phyloP scores from a whole-genome alignment of 2,113 vertebrate genomes.

The Solenodon paradoxus region DNA sequence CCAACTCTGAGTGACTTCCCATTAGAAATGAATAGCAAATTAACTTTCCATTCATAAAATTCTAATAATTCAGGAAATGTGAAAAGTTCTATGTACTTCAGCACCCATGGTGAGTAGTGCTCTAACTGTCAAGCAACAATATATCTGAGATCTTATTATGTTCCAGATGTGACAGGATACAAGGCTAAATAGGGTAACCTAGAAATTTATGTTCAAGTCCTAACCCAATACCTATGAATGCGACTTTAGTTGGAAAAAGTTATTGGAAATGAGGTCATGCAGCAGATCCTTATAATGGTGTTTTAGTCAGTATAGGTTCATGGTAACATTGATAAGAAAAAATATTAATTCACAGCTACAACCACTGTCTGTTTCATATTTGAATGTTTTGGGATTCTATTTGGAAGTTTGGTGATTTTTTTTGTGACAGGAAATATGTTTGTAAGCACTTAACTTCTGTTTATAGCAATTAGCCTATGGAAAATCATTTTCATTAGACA shows the following conservation, averaged over 20 bases:
- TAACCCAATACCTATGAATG: not conserved
- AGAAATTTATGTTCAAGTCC: not conserved
- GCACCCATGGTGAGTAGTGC: too few species aligned
- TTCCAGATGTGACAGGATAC: not conserved
- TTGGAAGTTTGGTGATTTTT: not conserved
- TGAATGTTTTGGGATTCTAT: not conserved
- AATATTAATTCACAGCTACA: too few species aligned
- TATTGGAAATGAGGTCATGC: not conserved
- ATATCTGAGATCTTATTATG: not conserved
- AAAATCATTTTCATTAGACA: not conserved
- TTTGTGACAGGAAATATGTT: not conserved
- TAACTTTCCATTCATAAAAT: not conserved
- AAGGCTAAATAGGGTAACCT: not conserved
- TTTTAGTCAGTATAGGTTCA: not conserved
- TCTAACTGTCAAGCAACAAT: not conserved
- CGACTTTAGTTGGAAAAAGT: not conserved
- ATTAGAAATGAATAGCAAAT: not conserved
- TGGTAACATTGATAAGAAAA: not conserved
- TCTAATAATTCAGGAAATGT: not conserved
- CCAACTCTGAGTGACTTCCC: not conserved
- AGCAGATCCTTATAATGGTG: not conserved
- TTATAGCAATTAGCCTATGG: not conserved
- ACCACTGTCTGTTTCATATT: not conserved
- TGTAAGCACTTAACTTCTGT: not conserved
- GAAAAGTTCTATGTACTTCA: not conserved